These are phyloP conservation scores for Plectrocnemia conspersa DNA, from an alignment of 1,140 invertebrate species.

Conservation along the genomic window DNA sequence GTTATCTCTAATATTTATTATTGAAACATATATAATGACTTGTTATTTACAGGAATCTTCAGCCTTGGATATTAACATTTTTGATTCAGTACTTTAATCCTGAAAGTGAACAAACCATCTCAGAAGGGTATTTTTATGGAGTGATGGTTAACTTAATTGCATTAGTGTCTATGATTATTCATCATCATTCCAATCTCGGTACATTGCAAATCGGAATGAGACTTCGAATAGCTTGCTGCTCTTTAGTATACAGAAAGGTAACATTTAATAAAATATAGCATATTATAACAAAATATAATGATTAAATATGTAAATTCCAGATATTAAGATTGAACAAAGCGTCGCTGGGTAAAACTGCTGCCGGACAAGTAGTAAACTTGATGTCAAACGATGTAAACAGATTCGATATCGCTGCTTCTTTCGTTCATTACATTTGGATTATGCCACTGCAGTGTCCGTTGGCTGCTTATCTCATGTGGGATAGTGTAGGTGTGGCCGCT, in stretches of 20 bases:
- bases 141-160: conserved; percentile 30
- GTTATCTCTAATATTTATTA: too few relatives aligned
- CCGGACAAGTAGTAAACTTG: conserved; percentile 82
- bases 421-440: conserved; percentile 64
- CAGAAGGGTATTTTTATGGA: conserved; percentile 36
- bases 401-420: conserved; percentile 53
- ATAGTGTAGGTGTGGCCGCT: conserved; percentile 53
- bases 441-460: conserved; percentile 67
- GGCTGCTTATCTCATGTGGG: conserved; percentile 61
- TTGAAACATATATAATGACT: too few relatives aligned
- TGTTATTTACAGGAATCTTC: conserved; percentile 29
- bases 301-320: conserved; percentile 39
- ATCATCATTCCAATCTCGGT: conserved; percentile 37
- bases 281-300: neutral
- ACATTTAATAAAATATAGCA: conserved; percentile 4
- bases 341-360: conserved; percentile 66
- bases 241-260: conserved; percentile 49
- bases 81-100: conserved; percentile 32
- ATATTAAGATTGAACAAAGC: conserved; percentile 54
- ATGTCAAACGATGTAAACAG: conserved; percentile 78
- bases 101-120: conserved; percentile 18
- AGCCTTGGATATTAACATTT: conserved; percentile 29
- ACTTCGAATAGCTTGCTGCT: conserved; percentile 42
- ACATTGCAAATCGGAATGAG: conserved; percentile 41
- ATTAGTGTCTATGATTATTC: conserved; percentile 25